A percentile compares a stretch with the other conserved stretches of the same genome.
phyloP scores from a whole-genome alignment of 2,888 invertebrate species.

The Drosophila maculinotata region DNA sequence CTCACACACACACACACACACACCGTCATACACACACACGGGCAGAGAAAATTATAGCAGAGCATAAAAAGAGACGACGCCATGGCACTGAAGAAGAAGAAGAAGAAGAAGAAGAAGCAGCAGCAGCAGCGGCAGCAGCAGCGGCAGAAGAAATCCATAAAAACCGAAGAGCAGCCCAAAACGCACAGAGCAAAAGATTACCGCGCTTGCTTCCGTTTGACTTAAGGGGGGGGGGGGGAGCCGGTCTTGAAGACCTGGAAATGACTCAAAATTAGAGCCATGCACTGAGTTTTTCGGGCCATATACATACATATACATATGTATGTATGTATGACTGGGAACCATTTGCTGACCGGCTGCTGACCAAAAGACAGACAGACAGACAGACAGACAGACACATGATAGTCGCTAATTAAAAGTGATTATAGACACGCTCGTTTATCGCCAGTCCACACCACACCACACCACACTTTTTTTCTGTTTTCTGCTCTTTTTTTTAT shows the following conservation, averaged over 20 bases:
- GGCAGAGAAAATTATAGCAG: conserved; percentile 49
- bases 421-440: conserved; percentile 77
- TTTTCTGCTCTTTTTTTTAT: background rate
- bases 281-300: conserved; percentile 35
- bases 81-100: conserved; percentile 1
- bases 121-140: background rate
- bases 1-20: conserved; percentile 34
- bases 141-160: conserved; percentile 54
- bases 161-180: conserved; percentile 49
- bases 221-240: conserved; percentile 9
- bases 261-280: conserved; percentile 70
- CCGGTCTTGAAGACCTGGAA: conserved; percentile 41
- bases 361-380: conserved; percentile 6
- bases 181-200: conserved; percentile 45
- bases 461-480: conserved; percentile 39
- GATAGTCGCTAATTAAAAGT: conserved; percentile 71
- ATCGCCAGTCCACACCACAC: conserved; percentile 38
- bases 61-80: conserved; percentile 43
- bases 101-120: conserved; percentile 15
- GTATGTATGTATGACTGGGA: conserved; percentile 36
- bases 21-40: conserved; percentile 3
- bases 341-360: conserved; percentile 31
- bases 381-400: conserved; percentile 10
- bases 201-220: conserved; percentile 57
- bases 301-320: background rate